These are phyloP conservation scores for Papilio polyxenes DNA, from an alignment of 1,140 invertebrate species.

Conservation along the genomic window DNA sequence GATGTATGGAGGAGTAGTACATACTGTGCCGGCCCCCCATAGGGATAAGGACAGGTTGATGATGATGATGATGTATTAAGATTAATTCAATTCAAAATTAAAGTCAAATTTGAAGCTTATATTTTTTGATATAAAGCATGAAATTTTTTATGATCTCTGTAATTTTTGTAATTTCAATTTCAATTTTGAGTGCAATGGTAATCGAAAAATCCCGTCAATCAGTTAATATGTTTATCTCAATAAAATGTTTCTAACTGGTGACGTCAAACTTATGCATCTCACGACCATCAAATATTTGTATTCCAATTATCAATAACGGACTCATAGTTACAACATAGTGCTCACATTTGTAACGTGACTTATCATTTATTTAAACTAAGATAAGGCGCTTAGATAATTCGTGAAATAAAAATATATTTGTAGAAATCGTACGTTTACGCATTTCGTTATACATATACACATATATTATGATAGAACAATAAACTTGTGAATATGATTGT, in stretches of 20 bases:
- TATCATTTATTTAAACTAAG: conserved; percentile 13
- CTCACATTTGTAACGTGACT: conserved; percentile 13
- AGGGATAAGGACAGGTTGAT: no score
- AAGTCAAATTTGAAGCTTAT: no score
- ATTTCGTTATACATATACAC: not conserved
- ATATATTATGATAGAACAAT: no score
- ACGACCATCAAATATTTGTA: not conserved
- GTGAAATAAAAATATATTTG: not conserved
- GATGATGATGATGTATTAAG: no score
- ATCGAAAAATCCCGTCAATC: not conserved
- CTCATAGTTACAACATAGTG: conserved; percentile 6
- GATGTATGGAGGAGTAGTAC: no score
- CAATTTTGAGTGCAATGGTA: no score
- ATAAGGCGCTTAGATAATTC: not conserved
- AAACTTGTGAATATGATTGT: not conserved
- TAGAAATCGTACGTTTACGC: conserved; percentile 5
- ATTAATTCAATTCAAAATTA: no score
- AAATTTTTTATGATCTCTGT: no score
- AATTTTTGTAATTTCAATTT: no score
- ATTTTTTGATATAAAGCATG: no score
- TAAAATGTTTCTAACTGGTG: not conserved
- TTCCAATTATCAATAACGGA: conserved; percentile 3
- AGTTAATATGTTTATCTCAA: not conserved
- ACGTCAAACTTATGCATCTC: not conserved
- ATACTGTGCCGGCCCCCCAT: no score